Evolutionary conservation across 2,888 invertebrate genomes (phyloP).

Genomic region (Drosophila lacicola): DNA sequence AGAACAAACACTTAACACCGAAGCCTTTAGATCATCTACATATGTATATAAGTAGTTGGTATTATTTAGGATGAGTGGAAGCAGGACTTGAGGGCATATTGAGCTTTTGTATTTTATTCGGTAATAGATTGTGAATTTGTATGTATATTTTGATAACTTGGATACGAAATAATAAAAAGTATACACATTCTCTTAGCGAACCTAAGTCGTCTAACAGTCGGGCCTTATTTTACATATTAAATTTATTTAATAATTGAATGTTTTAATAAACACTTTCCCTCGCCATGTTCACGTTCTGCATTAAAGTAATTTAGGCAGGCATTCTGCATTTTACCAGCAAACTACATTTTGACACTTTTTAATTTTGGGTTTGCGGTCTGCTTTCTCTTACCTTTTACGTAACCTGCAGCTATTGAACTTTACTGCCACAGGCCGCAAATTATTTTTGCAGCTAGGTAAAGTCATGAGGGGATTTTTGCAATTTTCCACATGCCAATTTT

Average conservation of each 20-base stretch:
- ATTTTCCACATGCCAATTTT: slow-evolving; percentile 65
- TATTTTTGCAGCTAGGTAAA: slow-evolving; percentile 27
- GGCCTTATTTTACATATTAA: no score
- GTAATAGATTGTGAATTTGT: not conserved
- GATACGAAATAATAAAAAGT: no score
- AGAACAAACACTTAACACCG: slow-evolving; percentile 29
- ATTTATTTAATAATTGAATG: no score
- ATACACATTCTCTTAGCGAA: no score
- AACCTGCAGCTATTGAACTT: slow-evolving; percentile 30
- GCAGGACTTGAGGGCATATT: not conserved
- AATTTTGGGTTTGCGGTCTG: slow-evolving; percentile 13
- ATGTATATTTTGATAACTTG: no score
- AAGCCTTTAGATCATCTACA: slow-evolving; percentile 52
- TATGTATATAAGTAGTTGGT: slow-evolving; percentile 50
- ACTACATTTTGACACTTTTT: slow-evolving; percentile 8
- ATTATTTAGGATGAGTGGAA: slow-evolving; percentile 8
- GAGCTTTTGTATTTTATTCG: not conserved
- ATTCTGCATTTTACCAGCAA: not conserved
- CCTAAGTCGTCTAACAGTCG: no score
- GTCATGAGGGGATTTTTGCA: slow-evolving; percentile 28
- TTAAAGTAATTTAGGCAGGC: no score
- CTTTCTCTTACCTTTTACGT: not conserved
- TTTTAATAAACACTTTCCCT: not conserved
- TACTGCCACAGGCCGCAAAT: slow-evolving; percentile 19
- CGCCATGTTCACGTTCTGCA: not conserved